Evolutionary conservation across 2,113 vertebrate species (phyloP), one percentile per base, ranked within the genome.

Genomic region (human): DNA sequence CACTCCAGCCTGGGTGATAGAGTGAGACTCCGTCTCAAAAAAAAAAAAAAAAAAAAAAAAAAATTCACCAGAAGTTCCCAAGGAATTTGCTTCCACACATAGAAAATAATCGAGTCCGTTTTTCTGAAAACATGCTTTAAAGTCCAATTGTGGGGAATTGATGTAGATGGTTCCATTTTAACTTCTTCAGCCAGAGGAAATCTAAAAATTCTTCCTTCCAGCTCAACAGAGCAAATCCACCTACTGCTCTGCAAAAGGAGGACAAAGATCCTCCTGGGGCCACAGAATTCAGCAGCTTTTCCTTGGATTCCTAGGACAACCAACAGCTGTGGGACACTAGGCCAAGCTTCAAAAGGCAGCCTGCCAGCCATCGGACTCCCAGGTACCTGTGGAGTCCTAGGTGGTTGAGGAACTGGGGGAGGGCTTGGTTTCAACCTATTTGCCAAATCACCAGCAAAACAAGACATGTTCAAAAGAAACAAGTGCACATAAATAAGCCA

Each of bases 151-250:
- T 16, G 14, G 79, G 68, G 86, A 89, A 97, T 0, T 93, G 93
- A 80, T 85, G 86, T 48, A 91, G 93, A 91, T n/a, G 82, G 78
- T 79, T 88, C 82, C 92, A 93, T 89, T 89, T 93, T 59, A 76
- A 75, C 45, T 93, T 93, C 86, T 95, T 94, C 82, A 68, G 78
- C 64, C 66, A 66, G 66, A 96, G 93, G 73, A 94, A 97, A 93
- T 91, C 78, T 93, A 50, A 82, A 93, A 96, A 80, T 93, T 91
- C 78, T 93, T 94, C 85, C 84, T 96, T 96, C 92, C 94, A 89
- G 95, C 40, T 85, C 97, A 97, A 57, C 82, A 93, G 92, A 97
- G 82, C 81, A 0, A 50, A 50, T 50, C 50, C 50, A 50, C 50
- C 50, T 50, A 89, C 1, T 1, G 17, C 86, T 82, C 79, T 89